These are phyloP conservation scores for Ambastaia sidthimunki DNA, from an alignment of 2,797 vertebrate species.

Conservation along the genomic window DNA sequence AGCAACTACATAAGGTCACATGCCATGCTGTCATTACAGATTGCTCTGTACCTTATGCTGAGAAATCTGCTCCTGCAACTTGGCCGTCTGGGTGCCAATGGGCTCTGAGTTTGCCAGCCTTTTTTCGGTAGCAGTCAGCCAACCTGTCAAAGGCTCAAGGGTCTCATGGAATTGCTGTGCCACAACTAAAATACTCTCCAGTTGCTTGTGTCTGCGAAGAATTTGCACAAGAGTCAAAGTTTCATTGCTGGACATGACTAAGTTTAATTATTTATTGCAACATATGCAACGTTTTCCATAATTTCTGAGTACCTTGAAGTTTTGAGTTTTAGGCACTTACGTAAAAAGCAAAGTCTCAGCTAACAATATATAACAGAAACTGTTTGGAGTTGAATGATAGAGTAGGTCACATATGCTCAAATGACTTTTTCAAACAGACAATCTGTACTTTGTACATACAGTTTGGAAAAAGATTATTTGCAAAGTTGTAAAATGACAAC, in stretches of 20 bases:
- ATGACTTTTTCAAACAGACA: neutral
- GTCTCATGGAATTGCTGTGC: slow-evolving; percentile 96
- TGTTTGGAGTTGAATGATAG: no score
- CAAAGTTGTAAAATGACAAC: neutral
- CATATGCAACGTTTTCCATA: neutral
- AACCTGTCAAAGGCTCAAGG: slow-evolving; percentile 90
- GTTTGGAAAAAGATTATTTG: neutral
- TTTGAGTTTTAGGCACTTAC: no score
- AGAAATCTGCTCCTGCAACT: slow-evolving; percentile 91
- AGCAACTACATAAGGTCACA: neutral
- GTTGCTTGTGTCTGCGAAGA: slow-evolving; percentile 86
- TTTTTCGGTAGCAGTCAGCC: slow-evolving; percentile 89
- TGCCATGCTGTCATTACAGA: neutral
- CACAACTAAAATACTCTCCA: slow-evolving; percentile 92
- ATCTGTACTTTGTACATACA: neutral
- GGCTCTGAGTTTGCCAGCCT: slow-evolving; percentile 89
- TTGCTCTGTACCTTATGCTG: slow-evolving; percentile 86
- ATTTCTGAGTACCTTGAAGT: neutral
- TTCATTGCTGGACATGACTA: slow-evolving; percentile 10
- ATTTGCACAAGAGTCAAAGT: slow-evolving; percentile 42
- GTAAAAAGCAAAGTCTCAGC: no score
- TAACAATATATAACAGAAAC: no score
- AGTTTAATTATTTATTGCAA: slow-evolving; percentile 9
- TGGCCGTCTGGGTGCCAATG: slow-evolving; percentile 90
- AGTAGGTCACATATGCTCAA: no score